A percentile compares a stretch with the other conserved stretches of the same genome.
Evolutionary conservation across 1,140 invertebrate species (phyloP).

Genomic region (Leucophenga varia): DNA sequence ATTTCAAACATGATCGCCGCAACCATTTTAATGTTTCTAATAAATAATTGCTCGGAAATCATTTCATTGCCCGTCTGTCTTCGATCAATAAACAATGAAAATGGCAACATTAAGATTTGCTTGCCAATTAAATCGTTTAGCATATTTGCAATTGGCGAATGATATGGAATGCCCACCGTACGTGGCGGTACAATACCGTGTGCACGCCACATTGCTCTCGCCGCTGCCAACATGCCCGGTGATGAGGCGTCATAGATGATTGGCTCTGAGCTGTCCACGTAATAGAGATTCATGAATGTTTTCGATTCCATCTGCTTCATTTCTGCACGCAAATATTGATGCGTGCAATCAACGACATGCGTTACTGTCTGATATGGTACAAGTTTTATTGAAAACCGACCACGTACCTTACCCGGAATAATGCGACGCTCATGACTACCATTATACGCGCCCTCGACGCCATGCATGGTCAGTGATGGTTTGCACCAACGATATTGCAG

Average conservation of each 20-base stretch:
- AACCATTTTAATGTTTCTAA: slow-evolving; percentile 11
- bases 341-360: too few relatives aligned
- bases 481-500: slow-evolving; percentile 23
- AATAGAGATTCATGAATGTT: neutral
- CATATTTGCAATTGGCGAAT: slow-evolving; percentile 19
- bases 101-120: slow-evolving; percentile 22
- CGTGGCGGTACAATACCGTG: neutral
- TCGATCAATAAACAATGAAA: slow-evolving; percentile 2
- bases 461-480: slow-evolving; percentile 19
- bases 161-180: too few relatives aligned
- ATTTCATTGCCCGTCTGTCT: slow-evolving; percentile 15
- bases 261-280: neutral
- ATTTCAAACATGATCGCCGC: slow-evolving; percentile 12
- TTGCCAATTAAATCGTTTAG: slow-evolving; percentile 7
- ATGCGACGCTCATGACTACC: too few relatives aligned
- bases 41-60: slow-evolving; percentile 3
- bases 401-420: too few relatives aligned
- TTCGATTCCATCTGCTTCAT: neutral
- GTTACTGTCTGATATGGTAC: slow-evolving; percentile 27
- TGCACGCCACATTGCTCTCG: neutral
- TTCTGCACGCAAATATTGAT: too few relatives aligned
- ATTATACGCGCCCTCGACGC: slow-evolving; percentile 17
- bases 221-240: neutral
- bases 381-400: slow-evolving; percentile 21
- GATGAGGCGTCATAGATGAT: neutral